A percentile compares a stretch with the other conserved stretches of the same genome.
Conservation (phyloP, 1,140 invertebrate species). For the Teleopsis dalmanni region DNA sequence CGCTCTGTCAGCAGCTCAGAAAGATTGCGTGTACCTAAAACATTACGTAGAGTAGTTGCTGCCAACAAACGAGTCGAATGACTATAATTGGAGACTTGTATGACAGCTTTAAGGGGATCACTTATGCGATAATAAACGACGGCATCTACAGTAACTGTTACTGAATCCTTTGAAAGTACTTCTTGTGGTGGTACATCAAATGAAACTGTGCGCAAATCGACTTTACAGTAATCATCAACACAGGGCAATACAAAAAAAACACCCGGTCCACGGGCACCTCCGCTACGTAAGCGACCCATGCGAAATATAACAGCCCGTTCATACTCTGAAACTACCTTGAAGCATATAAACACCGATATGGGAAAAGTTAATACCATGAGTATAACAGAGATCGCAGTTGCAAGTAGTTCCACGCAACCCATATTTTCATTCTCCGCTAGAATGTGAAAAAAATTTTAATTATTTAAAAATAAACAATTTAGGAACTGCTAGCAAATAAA, state of each 20-base stretch:
- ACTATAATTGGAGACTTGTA: slow-evolving; percentile 69
- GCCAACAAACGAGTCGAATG: slow-evolving; percentile 80
- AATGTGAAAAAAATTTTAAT: not conserved
- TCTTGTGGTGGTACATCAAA: slow-evolving; percentile 55
- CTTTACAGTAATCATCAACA: slow-evolving; percentile 82
- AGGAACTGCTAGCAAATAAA: too few relatives aligned
- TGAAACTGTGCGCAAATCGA: slow-evolving; percentile 68
- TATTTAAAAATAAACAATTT: too few relatives aligned
- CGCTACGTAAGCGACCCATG: slow-evolving; percentile 63
- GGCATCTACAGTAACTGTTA: slow-evolving; percentile 88
- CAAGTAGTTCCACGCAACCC: slow-evolving; percentile 69
- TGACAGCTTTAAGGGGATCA: slow-evolving; percentile 73
- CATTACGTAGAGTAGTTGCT: slow-evolving; percentile 80
- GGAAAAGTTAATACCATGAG: slow-evolving; percentile 74
- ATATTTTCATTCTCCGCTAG: slow-evolving; percentile 50
- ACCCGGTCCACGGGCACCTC: slow-evolving; percentile 57
- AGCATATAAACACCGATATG: slow-evolving; percentile 76
- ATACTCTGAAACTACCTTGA: slow-evolving; percentile 70
- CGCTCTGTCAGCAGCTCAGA: slow-evolving; percentile 62
- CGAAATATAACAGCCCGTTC: slow-evolving; percentile 86
- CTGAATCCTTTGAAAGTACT: slow-evolving; percentile 85
- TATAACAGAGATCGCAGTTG: slow-evolving; percentile 69
- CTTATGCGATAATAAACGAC: slow-evolving; percentile 80
- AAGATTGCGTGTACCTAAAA: slow-evolving; percentile 85
- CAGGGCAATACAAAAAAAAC: slow-evolving; percentile 87